These are phyloP conservation scores for Forbesichthys agassizii DNA, from an alignment of 2,113 vertebrate genomes.

Conservation along the genomic window DNA sequence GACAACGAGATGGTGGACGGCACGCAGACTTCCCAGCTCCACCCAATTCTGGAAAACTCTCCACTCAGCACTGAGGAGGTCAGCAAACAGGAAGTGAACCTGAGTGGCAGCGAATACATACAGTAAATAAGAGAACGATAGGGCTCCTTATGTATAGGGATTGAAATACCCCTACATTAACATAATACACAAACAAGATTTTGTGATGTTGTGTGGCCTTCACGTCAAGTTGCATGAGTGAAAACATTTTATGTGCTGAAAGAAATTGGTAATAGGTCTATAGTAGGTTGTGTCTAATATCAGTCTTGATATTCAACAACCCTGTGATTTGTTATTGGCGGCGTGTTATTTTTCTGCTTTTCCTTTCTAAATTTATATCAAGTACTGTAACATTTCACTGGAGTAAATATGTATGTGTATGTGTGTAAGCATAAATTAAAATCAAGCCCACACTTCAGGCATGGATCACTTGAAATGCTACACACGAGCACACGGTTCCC, in stretches of 20 bases:
- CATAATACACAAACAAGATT: no score
- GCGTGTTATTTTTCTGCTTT: no score
- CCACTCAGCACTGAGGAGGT: conserved; percentile 78
- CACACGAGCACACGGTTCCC: conserved; percentile 48
- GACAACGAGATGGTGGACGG: conserved; percentile 72
- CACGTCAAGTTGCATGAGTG: not conserved
- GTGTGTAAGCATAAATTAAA: not conserved
- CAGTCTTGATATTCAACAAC: no score
- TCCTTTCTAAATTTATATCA: no score
- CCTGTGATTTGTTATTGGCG: no score
- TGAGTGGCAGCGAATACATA: conserved; percentile 32
- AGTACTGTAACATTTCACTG: no score
- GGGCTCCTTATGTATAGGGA: no score
- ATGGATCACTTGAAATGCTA: not conserved
- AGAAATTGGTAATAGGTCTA: no score
- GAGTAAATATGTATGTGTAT: no score
- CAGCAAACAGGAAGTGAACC: conserved; percentile 75
- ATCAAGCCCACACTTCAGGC: not conserved
- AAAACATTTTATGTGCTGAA: no score
- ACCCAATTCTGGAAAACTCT: conserved; percentile 77
- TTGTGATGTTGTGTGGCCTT: not conserved
- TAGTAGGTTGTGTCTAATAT: no score
- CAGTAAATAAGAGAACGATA: not conserved
- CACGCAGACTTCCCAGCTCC: conserved; percentile 59
- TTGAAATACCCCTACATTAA: no score